Base-by-base conservation (phyloP, 2,113 vertebrate species). In the Lonchura striata region DNA sequence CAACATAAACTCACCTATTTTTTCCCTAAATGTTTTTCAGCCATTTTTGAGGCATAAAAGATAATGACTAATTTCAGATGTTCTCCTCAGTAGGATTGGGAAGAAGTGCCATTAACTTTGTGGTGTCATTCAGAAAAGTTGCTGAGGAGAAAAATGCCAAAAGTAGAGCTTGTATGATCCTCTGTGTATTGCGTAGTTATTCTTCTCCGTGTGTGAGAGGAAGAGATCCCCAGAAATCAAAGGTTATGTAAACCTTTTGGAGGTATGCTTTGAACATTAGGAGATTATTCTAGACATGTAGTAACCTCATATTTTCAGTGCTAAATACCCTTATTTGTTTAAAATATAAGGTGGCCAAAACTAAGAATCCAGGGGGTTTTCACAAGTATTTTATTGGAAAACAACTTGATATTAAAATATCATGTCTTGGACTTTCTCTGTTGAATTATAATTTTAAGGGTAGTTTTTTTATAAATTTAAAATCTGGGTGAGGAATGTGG, bases 331-430 rank as follows among this genome's bases (percentile, higher is more conserved):
- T 89, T 79, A 13, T 50, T 83, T 81, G 2, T 6, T 94, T 20
- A 52, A 66, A 88, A 33, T 17, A 2, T 7, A 33, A 77, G 9
- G 33, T 59, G 31, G 39, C 9, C 8, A 33, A 86, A 88, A 42
- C 8, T 39, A 24, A 54, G 53, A 64, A 13, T 35, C 4, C 12
- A 23, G 15, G 9, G 1, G 53, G 41, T 0, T 68, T 65, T 42
- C 12, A 3, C 35, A 35, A 13, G 24, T 39, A 1, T n/a, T 56
- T 60, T 30, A 12, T 15, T 82, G 35, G 15, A 7, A 70, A 75
- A 12, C 6, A 54, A 30, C 8, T 27, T 33, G 4, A 28, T 56
- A 7, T 12, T n/a, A 4, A 31, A 53, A 11, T 9, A 3, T 15
- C 63, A 1, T 9, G 22, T 35, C 8, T 70, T 33, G 14, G 8